Evolutionary conservation across 2,113 vertebrate species (phyloP), one percentile per base, ranked within the genome.

Genomic region (Otus sunia): DNA sequence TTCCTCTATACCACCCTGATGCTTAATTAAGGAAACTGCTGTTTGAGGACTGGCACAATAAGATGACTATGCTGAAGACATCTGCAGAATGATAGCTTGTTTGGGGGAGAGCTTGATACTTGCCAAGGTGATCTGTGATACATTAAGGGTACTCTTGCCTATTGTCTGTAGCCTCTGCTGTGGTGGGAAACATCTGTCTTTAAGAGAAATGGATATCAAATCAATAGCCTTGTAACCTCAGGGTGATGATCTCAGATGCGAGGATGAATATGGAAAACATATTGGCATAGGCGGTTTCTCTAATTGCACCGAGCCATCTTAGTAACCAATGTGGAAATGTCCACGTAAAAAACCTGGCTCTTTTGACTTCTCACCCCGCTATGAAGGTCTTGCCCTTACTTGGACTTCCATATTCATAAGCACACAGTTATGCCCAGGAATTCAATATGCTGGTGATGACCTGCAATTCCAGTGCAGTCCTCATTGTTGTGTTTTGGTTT

Each of bases 181-280:
- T 22, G 29, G 27, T 47, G 34, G 81, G 19, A 69, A 66, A 27
- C n/a, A 37, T 63, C 84, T 72, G 58, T 78, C 72, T 88, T 85
- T 83, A 84, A 91, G 67, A 89, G 62, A 92, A 87, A 82, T 6
- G n/a, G 71, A 74, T 93, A 47, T 66, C 62, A 86, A 71, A 94
- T 96, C 85, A 87, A 89, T 93, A 94, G 68, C 23, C 68, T 82
- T 96, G 23, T 81, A 72, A 91, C 90, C 55, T 83, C 68, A 79
- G 63, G 76, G 71, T 58, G 36, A 67, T 84, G 58, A 75, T 84
- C 41, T 63, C 67, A 60, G 58, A 50, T 45, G 39, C 85, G 52
- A 49, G 34, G 78, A 91, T 86, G 75, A 86, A 93, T 88, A 94
- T 75, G 83, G 83, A 92, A 90, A 90, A 74, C 71, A 19, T 87